Base-by-base conservation (phyloP, 2,797 vertebrate genomes). In the Notolabrus celidotus region DNA sequence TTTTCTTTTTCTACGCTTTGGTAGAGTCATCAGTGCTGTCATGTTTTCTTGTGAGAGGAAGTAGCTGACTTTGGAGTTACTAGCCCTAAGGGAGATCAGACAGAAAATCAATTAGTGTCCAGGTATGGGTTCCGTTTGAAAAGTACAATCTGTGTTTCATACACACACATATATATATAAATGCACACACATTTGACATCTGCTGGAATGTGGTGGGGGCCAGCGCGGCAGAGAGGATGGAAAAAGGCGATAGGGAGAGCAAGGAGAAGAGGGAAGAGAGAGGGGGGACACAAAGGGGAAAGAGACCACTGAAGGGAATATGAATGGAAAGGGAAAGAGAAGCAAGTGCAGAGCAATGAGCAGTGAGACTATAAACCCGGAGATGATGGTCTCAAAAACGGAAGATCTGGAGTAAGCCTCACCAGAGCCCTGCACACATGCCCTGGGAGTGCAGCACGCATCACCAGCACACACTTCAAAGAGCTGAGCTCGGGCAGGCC, bases 401-500 rank as follows among this genome's bases (percentile, higher is more conserved):
- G 57, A 74, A 76, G 77, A 85, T 88, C 82, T 79, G 41, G 65
- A 71, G 46, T 86, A 86, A 88, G 79, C 74, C 79, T 84, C 59
- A 27, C 64, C 73, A 69, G 78, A 90, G 81, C 80, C 31, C 58
- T 33, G 74, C 72, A 80, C 89, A 91, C 82, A 89, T 78, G 84
- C 82, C 76, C 66, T 2, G 74, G 74, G 71, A 85, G 82, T 31
- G 64, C 65, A 80, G 79, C 77, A 78, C 51, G 59, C 84, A 88
- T 82, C 71, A 23, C 79, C 25, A 72, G 83, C 34, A 1, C 70
- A 34, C 61, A 85, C 87, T 86, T 92, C 86, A 90, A 90, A 92
- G 86, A 50, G 65, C 64, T 12, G 55, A 63, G 83, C 77, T 83
- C 73, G 67, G 80, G 87, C 83, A 85, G 80, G 85, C 85, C 58